A percentile compares a stretch with the other conserved stretches of the same genome.
These are phyloP conservation scores for Calameuta pallipes DNA, from an alignment of 2,888 invertebrate genomes.

Conservation along the genomic window DNA sequence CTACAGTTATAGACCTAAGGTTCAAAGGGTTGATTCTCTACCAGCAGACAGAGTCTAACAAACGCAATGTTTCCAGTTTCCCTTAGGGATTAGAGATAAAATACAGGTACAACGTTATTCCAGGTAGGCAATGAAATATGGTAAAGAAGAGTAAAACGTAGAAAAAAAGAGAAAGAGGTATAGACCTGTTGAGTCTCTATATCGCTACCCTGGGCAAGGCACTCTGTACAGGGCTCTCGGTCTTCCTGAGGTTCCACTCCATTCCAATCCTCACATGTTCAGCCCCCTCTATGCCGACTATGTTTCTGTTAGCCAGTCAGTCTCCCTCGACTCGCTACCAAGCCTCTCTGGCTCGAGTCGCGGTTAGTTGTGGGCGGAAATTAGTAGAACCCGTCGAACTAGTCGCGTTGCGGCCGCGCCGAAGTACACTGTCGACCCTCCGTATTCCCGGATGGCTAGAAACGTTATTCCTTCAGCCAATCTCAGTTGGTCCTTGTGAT, in stretches of 20 bases:
- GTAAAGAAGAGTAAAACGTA: neutral
- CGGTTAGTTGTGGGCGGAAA: conserved; percentile 56
- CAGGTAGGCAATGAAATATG: neutral
- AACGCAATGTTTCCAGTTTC: neutral
- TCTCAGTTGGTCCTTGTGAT: neutral
- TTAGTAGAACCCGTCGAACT: conserved; percentile 57
- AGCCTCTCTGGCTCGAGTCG: conserved; percentile 18
- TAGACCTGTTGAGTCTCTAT: conserved; percentile 4
- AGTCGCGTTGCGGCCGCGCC: conserved; percentile 46
- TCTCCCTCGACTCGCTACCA: conserved; percentile 12
- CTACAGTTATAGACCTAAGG: neutral
- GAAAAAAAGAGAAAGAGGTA: neutral
- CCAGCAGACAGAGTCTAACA: neutral
- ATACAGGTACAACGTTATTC: neutral
- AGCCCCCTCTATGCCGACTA: conserved; percentile 15
- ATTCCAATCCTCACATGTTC: conserved; percentile 3
- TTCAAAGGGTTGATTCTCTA: neutral
- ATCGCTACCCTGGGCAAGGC: neutral
- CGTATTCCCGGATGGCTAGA: neutral
- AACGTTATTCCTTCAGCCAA: neutral
- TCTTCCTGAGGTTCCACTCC: neutral
- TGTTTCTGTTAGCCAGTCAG: conserved; percentile 8
- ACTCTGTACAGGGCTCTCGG: neutral
- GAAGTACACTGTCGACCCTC: conserved; percentile 29
- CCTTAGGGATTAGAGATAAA: neutral